These are phyloP conservation scores for Frankliniella fusca DNA, from an alignment of 2,888 invertebrate species.

Conservation along the genomic window DNA sequence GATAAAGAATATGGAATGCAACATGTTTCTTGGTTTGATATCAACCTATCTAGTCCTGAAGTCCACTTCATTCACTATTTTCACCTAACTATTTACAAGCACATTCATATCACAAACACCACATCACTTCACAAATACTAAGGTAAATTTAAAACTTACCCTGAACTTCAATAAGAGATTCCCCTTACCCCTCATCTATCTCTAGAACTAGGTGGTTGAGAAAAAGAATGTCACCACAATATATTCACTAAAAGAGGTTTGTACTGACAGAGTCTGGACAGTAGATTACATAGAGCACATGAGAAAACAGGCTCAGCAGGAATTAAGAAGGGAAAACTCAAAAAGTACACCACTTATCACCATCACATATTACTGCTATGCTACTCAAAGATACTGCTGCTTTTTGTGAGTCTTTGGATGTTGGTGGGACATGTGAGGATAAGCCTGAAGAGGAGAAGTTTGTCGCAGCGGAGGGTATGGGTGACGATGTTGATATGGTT, in stretches of 20 bases:
- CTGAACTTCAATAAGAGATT: background rate
- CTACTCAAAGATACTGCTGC: background rate
- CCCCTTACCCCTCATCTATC: too few relatives aligned
- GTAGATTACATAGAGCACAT: too few relatives aligned
- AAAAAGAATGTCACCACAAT: background rate
- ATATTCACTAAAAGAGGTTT: background rate
- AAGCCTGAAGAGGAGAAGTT: background rate
- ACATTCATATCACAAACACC: slow-evolving; percentile 17
- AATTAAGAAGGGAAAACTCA: background rate
- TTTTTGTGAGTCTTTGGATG: slow-evolving; percentile 17
- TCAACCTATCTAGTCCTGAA: background rate
- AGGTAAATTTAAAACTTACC: background rate
- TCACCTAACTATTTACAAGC: background rate
- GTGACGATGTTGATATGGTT: background rate
- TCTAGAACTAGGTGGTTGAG: background rate
- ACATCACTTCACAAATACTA: background rate
- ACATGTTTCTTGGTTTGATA: background rate
- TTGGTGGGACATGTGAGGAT: background rate
- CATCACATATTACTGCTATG: background rate
- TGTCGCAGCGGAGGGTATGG: background rate
- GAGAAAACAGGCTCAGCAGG: background rate
- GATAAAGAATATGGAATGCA: background rate
- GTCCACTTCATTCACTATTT: background rate
- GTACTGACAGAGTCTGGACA: too few relatives aligned
- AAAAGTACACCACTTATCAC: background rate